A percentile compares a stretch with the other conserved stretches of the same genome.
Conservation (phyloP, 2,113 vertebrate species). For the Ochotona princeps region DNA sequence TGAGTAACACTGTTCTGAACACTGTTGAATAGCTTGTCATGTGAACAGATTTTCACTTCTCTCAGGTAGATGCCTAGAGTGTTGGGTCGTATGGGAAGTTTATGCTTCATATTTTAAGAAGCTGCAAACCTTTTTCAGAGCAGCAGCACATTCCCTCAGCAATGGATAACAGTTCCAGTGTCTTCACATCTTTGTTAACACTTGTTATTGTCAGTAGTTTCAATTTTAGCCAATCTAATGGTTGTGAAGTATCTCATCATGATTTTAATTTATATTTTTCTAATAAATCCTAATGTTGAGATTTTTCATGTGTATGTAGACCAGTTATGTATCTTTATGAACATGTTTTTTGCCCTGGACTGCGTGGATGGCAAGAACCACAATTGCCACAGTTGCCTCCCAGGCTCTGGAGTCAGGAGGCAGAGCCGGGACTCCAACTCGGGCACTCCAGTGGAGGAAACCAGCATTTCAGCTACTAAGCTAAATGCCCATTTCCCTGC, state of each 20-base stretch:
- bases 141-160: not conserved
- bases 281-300: slow-evolving; percentile 24
- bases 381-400: too few relatives aligned
- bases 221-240: not conserved
- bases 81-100: not conserved
- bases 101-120: slow-evolving; percentile 35
- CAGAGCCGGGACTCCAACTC: too few relatives aligned
- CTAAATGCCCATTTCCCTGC: too few relatives aligned
- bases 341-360: not conserved
- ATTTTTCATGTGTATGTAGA: not conserved
- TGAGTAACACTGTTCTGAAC: not conserved
- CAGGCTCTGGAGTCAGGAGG: too few relatives aligned
- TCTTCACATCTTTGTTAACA: not conserved
- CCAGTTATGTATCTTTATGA: not conserved
- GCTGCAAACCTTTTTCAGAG: not conserved
- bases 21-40: not conserved
- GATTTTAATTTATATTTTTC: slow-evolving; percentile 12
- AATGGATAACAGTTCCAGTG: not conserved
- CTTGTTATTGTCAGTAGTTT: not conserved
- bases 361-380: too few relatives aligned
- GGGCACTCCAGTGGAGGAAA: too few relatives aligned
- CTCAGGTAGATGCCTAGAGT: not conserved
- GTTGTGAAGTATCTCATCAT: slow-evolving; percentile 27
- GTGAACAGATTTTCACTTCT: not conserved
- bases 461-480: too few relatives aligned